Evolutionary conservation across 2,113 vertebrate genomes (phyloP), one percentile per base, ranked within the genome.

Genomic region (Paramormyrops kingsleyae): DNA sequence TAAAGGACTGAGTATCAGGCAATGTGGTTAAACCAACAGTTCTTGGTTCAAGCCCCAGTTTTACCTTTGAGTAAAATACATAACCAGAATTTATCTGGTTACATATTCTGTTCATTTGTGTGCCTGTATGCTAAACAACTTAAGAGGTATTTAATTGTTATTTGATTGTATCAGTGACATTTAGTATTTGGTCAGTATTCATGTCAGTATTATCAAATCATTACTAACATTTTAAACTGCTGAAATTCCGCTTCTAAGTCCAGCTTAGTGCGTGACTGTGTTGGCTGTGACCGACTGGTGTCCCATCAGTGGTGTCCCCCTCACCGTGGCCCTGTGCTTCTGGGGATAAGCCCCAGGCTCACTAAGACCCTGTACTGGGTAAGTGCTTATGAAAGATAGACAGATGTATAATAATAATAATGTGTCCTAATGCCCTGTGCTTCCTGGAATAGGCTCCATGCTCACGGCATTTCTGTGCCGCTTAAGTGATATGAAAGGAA

Each of bases 401-500:
- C 35, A 13, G 74, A 80, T 80, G 74, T 5, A 70, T 70, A 70
- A 70, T 66, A 66, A 66, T 70, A 70, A 70, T 27, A 66, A 66
- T 3, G 0, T 5, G 62, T 27, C 27, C 62, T 70, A 70, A 70
- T 70, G n/a, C 62, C 27, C 62, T 31, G n/a, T 10, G 3, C 62
- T 70, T 70, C 62, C 62, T 70, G 62, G 62, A 70, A 70, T 66
- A 27, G n/a, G 8, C n/a, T 27, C 62, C 62, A 66, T 12, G n/a
- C 62, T 70, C 62, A 15, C 4, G 4, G 62, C 10, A 70, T 31
- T 70, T 27, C 10, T 70, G 62, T 70, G n/a, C 62, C 10, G 27
- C 62, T 13, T 70, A 70, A 70, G 62, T 70, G 62, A 70, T 89
- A 49, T 89, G 83, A 53, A 87, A 15, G 89, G 52, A 50, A 52